These are phyloP conservation scores for Rhizomys pruinosus DNA, from an alignment of 2,113 vertebrate species.

Conservation along the genomic window DNA sequence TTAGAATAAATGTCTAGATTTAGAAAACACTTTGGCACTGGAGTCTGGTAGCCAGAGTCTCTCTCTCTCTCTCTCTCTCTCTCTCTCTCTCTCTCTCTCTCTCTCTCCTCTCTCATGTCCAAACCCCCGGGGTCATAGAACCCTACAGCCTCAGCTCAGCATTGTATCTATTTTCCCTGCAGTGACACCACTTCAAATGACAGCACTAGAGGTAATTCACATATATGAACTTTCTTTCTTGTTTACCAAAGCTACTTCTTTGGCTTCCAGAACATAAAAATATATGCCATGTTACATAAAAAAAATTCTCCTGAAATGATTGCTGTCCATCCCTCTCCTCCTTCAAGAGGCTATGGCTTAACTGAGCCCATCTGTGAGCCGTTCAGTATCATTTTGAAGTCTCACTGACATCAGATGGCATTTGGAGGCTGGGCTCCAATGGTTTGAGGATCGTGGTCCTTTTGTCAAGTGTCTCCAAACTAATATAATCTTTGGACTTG, in stretches of 20 bases:
- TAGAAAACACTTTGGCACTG: background rate
- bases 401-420: background rate
- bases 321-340: background rate
- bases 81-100: no score
- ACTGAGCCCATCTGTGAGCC: background rate
- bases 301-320: no score
- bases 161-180: background rate
- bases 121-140: background rate
- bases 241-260: background rate
- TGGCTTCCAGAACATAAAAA: constrained; percentile 32
- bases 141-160: background rate
- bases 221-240: background rate
- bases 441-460: background rate
- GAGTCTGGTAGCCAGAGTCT: no score
- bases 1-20: constrained; percentile 10
- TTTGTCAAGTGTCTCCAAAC: background rate
- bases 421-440: background rate
- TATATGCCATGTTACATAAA: background rate
- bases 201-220: background rate
- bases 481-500: background rate
- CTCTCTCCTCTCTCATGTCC: no score
- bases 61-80: no score
- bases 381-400: background rate
- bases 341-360: background rate
- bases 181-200: background rate